Evolutionary conservation across 2,888 invertebrate genomes (phyloP), one percentile per base, ranked within the genome.

Genomic region (Andrena hattorfiana): DNA sequence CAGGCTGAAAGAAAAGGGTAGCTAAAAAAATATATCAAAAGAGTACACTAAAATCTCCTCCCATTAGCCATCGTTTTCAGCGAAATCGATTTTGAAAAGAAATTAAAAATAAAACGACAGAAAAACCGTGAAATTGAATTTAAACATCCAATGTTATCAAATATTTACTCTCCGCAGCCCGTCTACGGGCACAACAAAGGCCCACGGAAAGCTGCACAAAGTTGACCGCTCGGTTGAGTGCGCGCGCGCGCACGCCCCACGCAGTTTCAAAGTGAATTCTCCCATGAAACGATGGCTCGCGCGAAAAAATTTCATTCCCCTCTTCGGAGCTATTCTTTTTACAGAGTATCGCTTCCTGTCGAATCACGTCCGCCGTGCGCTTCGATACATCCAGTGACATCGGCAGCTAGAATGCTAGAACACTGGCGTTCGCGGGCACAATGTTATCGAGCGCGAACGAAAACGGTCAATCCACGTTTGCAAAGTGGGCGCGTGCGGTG

Each of bases 371-470:
- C 2, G 7, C 3, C 30, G 20, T 7, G 13, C 16, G 20, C 28
- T 16, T 23, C 16, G 13, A 8, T 13, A 54, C 26, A 23, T 13
- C 26, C 42, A 6, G 8, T 62, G 23, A 0, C 60, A 83, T 35
- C 56, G 62, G 26, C 35, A 64, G n/a, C 51, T 16, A 42, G 42
- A 42, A 42, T 5, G 42, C 6, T n/a, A 63, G 49, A 63, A 54
- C n/a, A 81, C 74, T 75, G 69, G 28, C 51, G 28, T 60, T 72
- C 56, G 23, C 8, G 67, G 56, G 30, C 73, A 77, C 69, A 87
- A 85, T 80, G 80, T 82, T 87, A 87, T 87, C 87, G 81, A 79
- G 82, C 76, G 71, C 72, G 75, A 75, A 88, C 76, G 82, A 87
- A 88, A 87, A 88, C 82, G 82, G 63, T 80, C 81, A 76, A 84